Evolutionary conservation across 2,888 invertebrate genomes (phyloP).

Genomic region (Troglohyphantes excavatus): DNA sequence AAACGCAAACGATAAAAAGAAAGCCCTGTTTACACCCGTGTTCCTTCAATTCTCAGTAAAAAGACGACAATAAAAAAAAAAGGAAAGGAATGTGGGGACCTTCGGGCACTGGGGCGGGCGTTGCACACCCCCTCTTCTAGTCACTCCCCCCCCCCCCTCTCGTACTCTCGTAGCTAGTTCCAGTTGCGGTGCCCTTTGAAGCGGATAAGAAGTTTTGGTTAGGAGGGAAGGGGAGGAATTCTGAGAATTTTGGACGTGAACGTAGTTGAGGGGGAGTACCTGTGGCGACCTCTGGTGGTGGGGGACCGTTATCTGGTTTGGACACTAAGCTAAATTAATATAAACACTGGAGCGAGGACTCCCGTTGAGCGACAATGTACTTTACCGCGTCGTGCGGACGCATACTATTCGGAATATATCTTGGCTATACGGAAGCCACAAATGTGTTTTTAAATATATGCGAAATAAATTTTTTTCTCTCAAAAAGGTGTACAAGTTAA

Average conservation of each 20-base stretch:
- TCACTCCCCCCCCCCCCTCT: not conserved
- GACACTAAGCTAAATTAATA: too few species aligned
- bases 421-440: too few species aligned
- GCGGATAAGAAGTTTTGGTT: not conserved
- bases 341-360: too few species aligned
- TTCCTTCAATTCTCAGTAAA: conserved; percentile 3
- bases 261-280: not conserved
- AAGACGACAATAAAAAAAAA: conserved; percentile 14
- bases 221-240: not conserved
- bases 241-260: too few species aligned
- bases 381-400: too few species aligned
- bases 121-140: not conserved
- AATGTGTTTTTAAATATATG: too few species aligned
- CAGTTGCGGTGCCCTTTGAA: conserved; percentile 39
- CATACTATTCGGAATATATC: too few species aligned
- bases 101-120: conserved; percentile 13
- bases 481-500: too few species aligned
- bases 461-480: too few species aligned
- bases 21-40: conserved; percentile 19
- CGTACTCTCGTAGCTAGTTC: conserved; percentile 3
- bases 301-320: not conserved
- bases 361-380: too few species aligned
- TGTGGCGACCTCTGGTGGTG: not conserved
- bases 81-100: not conserved
- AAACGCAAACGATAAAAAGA: not conserved